A percentile compares a stretch with the other conserved stretches of the same genome.
phyloP scores from a whole-genome alignment of 2,113 vertebrate species.

The Andinoacara biseriatus region DNA sequence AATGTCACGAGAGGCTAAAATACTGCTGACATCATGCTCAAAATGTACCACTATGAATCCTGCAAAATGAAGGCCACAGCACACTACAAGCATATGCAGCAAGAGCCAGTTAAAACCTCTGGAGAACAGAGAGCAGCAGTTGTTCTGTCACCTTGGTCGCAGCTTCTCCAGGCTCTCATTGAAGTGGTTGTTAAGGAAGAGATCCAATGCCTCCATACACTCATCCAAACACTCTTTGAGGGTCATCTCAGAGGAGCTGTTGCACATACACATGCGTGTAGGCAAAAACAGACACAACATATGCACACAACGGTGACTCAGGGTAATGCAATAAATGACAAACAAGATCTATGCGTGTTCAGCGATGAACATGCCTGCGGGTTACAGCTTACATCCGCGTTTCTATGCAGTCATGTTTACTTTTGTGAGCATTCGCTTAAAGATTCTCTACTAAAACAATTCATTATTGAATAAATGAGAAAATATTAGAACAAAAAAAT shows the following conservation, averaged over 20 bases:
- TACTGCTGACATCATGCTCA: constrained; percentile 33
- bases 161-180: constrained; percentile 82
- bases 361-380: not conserved
- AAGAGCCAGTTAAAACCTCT: not conserved
- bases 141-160: constrained; percentile 75
- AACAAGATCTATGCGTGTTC: not conserved
- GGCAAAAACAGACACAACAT: not conserved
- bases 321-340: not conserved
- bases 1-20: not conserved
- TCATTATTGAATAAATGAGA: accelerated
- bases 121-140: not conserved
- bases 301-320: not conserved
- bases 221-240: constrained; percentile 79
- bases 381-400: not conserved
- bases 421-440: not conserved
- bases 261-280: not conserved
- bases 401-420: not conserved
- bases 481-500: not conserved
- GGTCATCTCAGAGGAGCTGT: constrained; percentile 68
- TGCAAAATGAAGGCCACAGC: not conserved
- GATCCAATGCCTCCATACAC: constrained; percentile 84
- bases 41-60: not conserved
- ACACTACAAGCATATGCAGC: too few species aligned
- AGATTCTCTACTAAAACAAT: not conserved
- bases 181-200: constrained; percentile 86